Percentiles rank a stretch among this genome's conserved stretches.
Conservation (phyloP, 2,888 invertebrate species). For the Acanthoscelides obtectus region DNA sequence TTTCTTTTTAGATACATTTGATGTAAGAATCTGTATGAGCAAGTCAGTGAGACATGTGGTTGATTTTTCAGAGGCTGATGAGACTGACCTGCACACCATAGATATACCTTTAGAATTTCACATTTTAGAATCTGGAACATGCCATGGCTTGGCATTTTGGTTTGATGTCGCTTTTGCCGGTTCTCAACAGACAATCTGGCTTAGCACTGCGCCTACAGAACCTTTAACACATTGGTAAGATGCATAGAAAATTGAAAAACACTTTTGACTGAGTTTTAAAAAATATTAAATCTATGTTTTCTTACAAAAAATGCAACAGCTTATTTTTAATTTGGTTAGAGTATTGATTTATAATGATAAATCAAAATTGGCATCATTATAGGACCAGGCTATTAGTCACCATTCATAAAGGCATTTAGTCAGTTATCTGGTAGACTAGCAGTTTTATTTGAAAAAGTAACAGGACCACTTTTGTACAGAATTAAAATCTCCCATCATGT, state of each 20-base stretch:
- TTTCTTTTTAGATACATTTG: constrained; percentile 55
- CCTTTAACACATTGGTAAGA: constrained; percentile 90
- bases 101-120: constrained; percentile 94
- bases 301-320: too few relatives aligned
- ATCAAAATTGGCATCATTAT: too few relatives aligned
- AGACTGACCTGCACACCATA: constrained; percentile 91
- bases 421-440: too few relatives aligned
- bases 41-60: constrained; percentile 90
- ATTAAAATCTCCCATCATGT: too few relatives aligned
- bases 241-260: constrained; percentile 53
- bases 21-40: constrained; percentile 94
- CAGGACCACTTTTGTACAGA: too few relatives aligned
- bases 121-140: constrained; percentile 85
- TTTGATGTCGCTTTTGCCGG: constrained; percentile 98
- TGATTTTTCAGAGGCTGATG: constrained; percentile 88
- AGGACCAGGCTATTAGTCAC: too few relatives aligned
- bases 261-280: too few relatives aligned
- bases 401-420: too few relatives aligned
- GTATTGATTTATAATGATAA: too few relatives aligned
- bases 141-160: constrained; percentile 98
- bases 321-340: too few relatives aligned
- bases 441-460: too few relatives aligned
- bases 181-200: constrained; percentile 84
- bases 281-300: too few relatives aligned
- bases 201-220: constrained; percentile 96